phyloP scores from a whole-genome alignment of 2,797 vertebrate species.

The Pygocentrus nattereri region DNA sequence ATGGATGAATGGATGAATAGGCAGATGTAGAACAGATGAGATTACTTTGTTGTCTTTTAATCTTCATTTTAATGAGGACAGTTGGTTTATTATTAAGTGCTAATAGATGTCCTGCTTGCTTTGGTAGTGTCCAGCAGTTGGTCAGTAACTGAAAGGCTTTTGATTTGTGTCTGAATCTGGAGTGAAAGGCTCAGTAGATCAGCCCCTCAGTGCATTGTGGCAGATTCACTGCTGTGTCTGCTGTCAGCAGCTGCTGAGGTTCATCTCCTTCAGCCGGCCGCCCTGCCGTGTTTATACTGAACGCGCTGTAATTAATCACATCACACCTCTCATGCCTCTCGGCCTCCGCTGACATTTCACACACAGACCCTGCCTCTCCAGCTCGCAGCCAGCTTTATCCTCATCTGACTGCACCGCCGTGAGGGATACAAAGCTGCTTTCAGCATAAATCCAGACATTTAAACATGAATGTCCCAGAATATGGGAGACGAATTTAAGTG shows the following conservation, averaged over 20 bases:
- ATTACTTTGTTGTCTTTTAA: no score
- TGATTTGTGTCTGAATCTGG: no score
- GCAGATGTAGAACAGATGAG: no score
- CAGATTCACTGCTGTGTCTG: background rate
- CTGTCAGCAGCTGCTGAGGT: background rate
- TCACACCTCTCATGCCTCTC: slow-evolving; percentile 3
- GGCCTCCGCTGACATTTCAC: background rate
- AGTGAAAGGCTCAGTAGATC: no score
- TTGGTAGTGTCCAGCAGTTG: no score
- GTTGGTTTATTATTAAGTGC: no score
- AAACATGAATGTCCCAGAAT: background rate
- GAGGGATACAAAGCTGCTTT: background rate
- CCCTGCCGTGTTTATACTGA: slow-evolving; percentile 1
- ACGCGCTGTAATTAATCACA: slow-evolving; percentile 9
- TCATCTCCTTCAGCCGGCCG: background rate
- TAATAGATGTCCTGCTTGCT: no score
- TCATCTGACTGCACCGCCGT: background rate
- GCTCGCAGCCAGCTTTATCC: slow-evolving; percentile 23
- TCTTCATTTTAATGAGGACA: no score
- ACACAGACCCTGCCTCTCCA: background rate
- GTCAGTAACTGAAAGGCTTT: no score
- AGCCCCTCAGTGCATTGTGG: background rate
- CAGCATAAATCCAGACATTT: background rate
- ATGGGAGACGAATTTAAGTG: background rate
- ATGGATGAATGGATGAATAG: background rate